Evolutionary conservation across 2,113 vertebrate genomes (phyloP).

Genomic region (Asarcornis scutulata): DNA sequence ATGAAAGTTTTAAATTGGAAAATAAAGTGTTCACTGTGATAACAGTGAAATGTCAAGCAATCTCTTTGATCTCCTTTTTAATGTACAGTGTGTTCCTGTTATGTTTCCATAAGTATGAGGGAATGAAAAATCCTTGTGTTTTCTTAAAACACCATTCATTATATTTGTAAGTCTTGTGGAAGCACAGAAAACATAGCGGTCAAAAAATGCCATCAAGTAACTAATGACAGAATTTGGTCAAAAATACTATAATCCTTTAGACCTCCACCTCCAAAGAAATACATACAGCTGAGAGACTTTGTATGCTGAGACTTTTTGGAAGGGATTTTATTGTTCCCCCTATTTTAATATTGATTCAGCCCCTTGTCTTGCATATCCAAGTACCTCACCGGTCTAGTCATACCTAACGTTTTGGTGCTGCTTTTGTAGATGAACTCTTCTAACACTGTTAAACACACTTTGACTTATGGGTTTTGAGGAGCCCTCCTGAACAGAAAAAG

Average conservation of each 20-base stretch:
- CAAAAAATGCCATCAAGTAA: not conserved
- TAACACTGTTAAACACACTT: not conserved
- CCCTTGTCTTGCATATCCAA: not conserved
- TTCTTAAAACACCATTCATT: not conserved
- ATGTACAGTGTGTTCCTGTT: not conserved
- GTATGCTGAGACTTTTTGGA: not conserved
- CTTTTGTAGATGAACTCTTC: not conserved
- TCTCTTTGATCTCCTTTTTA: not conserved
- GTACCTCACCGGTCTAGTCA: too few relatives aligned
- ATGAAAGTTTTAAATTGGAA: not conserved
- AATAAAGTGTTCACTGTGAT: not conserved
- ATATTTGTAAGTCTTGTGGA: not conserved
- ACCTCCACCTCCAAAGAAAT: not conserved
- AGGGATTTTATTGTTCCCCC: not conserved
- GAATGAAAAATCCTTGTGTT: not conserved
- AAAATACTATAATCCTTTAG: not conserved
- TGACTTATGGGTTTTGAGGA: too few relatives aligned
- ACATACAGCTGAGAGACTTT: not conserved
- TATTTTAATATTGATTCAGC: not conserved
- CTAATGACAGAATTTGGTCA: not conserved
- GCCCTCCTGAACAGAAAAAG: not conserved
- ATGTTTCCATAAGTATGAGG: not conserved
- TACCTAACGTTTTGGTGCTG: not conserved
- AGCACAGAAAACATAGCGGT: not conserved
- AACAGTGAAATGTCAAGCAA: not conserved